phyloP scores from a whole-genome alignment of 2,888 invertebrate species.

The Mamestra brassicae region DNA sequence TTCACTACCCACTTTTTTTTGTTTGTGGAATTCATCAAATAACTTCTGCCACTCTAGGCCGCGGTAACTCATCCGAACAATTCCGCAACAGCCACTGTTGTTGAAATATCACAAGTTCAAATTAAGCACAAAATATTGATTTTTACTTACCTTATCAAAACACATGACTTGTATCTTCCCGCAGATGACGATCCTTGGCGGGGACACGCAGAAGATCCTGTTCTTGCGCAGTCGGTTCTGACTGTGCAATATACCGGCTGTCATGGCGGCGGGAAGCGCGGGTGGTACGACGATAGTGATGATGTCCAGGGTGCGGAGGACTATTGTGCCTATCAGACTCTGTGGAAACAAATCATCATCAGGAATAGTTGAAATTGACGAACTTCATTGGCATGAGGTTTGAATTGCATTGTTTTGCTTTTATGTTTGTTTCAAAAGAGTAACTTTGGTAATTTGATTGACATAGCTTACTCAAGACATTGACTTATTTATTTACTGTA shows the following conservation, averaged over 20 bases:
- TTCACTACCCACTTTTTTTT: too few species aligned
- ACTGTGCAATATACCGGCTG: conserved; percentile 95
- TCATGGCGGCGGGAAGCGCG: conserved; percentile 97
- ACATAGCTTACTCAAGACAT: too few species aligned
- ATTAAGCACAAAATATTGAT: too few species aligned
- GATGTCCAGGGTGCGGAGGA: conserved; percentile 96
- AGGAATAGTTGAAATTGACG: neutral
- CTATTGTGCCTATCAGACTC: conserved; percentile 91
- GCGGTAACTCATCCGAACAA: too few species aligned
- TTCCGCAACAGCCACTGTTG: too few species aligned
- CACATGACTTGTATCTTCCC: conserved; percentile 96
- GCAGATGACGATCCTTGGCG: conserved; percentile 94
- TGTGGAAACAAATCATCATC: conserved; percentile 63
- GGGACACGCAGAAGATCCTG: conserved; percentile 95
- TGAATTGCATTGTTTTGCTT: neutral
- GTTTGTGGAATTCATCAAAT: too few species aligned
- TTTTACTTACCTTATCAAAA: conserved; percentile 94
- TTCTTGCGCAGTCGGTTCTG: conserved; percentile 93
- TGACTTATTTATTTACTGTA: too few species aligned
- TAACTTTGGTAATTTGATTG: too few species aligned
- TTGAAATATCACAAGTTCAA: too few species aligned
- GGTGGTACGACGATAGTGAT: conserved; percentile 98
- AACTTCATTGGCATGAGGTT: neutral
- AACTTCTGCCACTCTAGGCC: too few species aligned
- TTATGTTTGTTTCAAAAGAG: neutral